Evolutionary conservation across 2,113 vertebrate genomes (phyloP), one percentile per base, ranked within the genome.

Genomic region (Austrofundulus limnaeus): DNA sequence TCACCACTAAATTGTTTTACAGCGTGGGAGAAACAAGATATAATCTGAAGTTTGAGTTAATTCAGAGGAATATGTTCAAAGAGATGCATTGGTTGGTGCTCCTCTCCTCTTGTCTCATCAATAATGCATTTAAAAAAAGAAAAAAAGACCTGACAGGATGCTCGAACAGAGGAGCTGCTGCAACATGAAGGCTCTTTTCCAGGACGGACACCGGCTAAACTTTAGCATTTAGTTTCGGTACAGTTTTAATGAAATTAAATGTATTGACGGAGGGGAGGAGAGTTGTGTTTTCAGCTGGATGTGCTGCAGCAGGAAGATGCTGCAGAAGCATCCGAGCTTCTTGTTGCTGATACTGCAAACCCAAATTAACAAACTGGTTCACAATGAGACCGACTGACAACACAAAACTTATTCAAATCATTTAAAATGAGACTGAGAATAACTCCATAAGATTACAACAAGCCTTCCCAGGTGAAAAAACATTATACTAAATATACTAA

Each of bases 161-260:
- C 86, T 84, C 80, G 77, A 75, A 89, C 70, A 77, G 72, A 41
- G 71, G 85, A 69, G 83, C 80, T 72, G 83, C 79, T 77, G 31
- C 77, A 84, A 79, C 81, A 83, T 72, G 77, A 85, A 85, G 84
- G 78, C 80, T 67, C 67, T 78, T 57, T 63, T 72, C 85, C 85
- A 79, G 73, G 70, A 73, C 78, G 83, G 87, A 91, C 88, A 90
- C 83, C 83, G 78, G 76, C 77, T 89, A 91, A 93, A 90, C 89
- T 85, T 85, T 67, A 73, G 69, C 90, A 83, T 92, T 92, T 91
- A 93, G 80, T 69, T 80, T 61, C 84, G 69, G 88, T 91, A 86
- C 89, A 91, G 90, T 85, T 90, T 89, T 86, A 92, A 92, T 90
- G 81, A 90, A 89, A 90, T 81, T 76, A 82, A 75, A 87, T 85